Evolutionary conservation across 1,140 invertebrate genomes (phyloP), one percentile per base, ranked within the genome.

Genomic region (Aphis gossypii): DNA sequence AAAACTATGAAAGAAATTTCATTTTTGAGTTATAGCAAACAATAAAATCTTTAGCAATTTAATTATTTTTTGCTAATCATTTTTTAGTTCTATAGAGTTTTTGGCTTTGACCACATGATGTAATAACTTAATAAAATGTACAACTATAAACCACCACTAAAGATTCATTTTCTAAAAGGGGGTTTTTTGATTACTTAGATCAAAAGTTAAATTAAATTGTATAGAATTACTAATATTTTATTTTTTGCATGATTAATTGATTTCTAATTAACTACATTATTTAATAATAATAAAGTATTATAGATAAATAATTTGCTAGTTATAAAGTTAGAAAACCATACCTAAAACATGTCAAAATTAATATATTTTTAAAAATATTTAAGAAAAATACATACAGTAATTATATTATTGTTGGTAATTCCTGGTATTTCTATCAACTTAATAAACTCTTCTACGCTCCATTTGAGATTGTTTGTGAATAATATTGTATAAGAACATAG

Each of bases 401-500:
- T 82, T 35, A 82, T 44, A 82, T 82, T 11, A 48, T 48, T 48
- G n/a, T 18, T 92, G 30, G 6, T 20, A 48, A 82, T 92, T 46
- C 9, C 38, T 48, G 56, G 38, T 44, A 35, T 1, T 48, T 92
- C 90, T n/a, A 92, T 82, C 44, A 92, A 46, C 23, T 21, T 48
- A 11, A 82, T 82, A 35, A 92, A 92, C 25, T 86, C 8, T 35
- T 87, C 83, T n/a, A 93, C 8, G 0, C 86, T 30, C 21, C 25
- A n/a, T 86, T 6, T 87, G 25, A 93, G 23, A 14, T 93, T 60
- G 1, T 60, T 87, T 44, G 30, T 18, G 20, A 56, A 93, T 60
- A 93, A 30, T 30, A 93, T 87, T 30, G 9, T 46, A 60, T 93
- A 87, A 41, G 92, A 86, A 86, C 82, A 93, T 46, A 88, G 30